Conservation (phyloP, 2,113 vertebrate genomes). For the Chlamydotis undulata region DNA sequence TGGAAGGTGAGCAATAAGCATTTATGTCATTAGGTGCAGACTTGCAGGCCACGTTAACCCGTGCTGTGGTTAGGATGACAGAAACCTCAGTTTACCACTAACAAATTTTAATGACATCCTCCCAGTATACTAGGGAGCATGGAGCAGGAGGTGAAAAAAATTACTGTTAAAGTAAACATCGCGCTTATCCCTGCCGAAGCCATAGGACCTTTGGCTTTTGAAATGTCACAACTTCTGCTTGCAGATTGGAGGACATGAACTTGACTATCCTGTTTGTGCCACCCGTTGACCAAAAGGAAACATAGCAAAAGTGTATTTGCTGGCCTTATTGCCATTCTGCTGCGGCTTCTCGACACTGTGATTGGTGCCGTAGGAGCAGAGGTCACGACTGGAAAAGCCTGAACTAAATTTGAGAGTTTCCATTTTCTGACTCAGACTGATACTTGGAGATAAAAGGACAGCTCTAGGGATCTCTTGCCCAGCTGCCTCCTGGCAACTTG, state of each 20-base stretch:
- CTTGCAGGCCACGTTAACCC: not conserved
- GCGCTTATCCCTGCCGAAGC: not conserved
- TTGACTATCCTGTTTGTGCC: not conserved
- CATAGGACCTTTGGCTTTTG: not conserved
- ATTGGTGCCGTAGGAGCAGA: not conserved
- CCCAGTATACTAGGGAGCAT: not conserved
- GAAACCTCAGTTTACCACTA: not conserved
- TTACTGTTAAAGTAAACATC: not conserved
- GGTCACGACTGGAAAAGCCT: not conserved
- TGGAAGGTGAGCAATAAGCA: not conserved
- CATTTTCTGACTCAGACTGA: not conserved
- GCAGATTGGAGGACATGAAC: not conserved
- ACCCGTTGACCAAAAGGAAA: not conserved
- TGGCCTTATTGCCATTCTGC: not conserved
- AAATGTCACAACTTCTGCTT: not conserved
- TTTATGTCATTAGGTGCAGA: not conserved
- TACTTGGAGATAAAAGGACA: constrained; percentile 8
- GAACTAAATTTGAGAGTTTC: not conserved
- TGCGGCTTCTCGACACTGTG: not conserved
- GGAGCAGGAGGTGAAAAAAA: not conserved
- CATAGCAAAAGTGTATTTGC: not conserved
- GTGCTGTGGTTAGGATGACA: not conserved
- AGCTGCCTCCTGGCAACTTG: constrained; percentile 23
- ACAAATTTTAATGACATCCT: not conserved
- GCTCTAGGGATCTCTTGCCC: constrained; percentile 11